Percentiles rank a stretch among this genome's conserved stretches.
Conservation (phyloP, 2,888 invertebrate species). For the Melanotus villosus region DNA sequence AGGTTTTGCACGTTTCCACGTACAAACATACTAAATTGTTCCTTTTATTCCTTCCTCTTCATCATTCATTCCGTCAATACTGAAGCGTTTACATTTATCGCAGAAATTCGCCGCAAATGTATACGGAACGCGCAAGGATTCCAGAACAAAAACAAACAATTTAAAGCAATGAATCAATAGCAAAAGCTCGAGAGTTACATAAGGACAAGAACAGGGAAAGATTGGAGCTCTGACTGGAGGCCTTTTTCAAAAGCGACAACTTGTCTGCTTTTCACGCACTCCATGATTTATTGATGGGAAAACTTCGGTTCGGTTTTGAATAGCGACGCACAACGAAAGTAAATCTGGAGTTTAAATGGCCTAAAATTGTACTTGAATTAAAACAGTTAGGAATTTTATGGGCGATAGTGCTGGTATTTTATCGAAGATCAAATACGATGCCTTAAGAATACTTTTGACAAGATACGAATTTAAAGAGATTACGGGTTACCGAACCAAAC, state of each 20-base stretch:
- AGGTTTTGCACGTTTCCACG: neutral
- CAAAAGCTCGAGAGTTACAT: constrained; percentile 18
- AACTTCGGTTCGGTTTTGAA: constrained; percentile 10
- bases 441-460: too few species aligned
- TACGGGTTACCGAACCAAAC: too few species aligned
- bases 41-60: constrained; percentile 2
- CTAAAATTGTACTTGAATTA: neutral
- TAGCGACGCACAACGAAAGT: constrained; percentile 4
- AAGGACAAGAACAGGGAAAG: constrained; percentile 20
- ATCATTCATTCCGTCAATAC: constrained; percentile 16
- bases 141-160: constrained; percentile 26
- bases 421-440: too few species aligned
- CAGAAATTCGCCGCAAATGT: constrained; percentile 16
- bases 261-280: constrained; percentile 30
- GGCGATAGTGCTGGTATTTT: too few species aligned
- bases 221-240: constrained; percentile 29
- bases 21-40: constrained; percentile 1
- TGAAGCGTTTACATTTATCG: constrained; percentile 17
- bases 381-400: neutral
- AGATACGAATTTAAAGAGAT: too few species aligned
- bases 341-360: constrained; percentile 1
- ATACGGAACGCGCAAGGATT: constrained; percentile 11
- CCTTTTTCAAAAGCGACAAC: constrained; percentile 37
- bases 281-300: constrained; percentile 28
- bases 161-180: constrained; percentile 29